phyloP scores from a whole-genome alignment of 2,797 vertebrate species.

The Enteromius trimaculatus region DNA sequence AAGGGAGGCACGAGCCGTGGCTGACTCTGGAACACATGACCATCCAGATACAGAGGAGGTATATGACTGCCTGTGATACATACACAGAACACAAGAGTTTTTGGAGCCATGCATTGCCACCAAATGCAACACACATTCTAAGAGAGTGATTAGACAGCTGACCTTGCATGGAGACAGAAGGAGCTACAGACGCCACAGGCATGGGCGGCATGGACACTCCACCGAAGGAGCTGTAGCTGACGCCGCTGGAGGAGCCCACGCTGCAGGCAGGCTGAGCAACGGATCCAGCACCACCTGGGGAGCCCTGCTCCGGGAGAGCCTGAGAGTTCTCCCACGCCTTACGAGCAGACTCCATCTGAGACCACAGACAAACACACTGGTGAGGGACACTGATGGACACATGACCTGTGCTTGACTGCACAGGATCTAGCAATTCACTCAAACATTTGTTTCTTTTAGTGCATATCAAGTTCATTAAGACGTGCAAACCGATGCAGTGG shows the following conservation, averaged over 20 bases:
- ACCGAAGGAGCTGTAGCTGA: constrained; percentile 96
- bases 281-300: constrained; percentile 83
- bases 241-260: constrained; percentile 89
- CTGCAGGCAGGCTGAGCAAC: constrained; percentile 90
- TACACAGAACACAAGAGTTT: background rate
- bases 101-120: constrained; percentile 2
- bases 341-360: constrained; percentile 97
- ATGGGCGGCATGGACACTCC: constrained; percentile 97
- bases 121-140: background rate
- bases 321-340: constrained; percentile 99
- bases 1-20: constrained; percentile 93
- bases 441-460: background rate
- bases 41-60: constrained; percentile 94
- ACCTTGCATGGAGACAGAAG: constrained; percentile 98
- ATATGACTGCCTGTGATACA: constrained; percentile 89
- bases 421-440: background rate
- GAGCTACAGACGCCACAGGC: constrained; percentile 96
- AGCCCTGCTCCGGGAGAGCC: constrained; percentile 94
- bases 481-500: background rate
- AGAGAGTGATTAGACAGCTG: background rate
- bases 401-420: background rate
- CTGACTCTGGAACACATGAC: constrained; percentile 95
- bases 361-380: background rate
- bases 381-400: too few relatives aligned
- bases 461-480: background rate